Conservation (phyloP, 2,113 vertebrate genomes). For the Peromyscus polionotus region DNA sequence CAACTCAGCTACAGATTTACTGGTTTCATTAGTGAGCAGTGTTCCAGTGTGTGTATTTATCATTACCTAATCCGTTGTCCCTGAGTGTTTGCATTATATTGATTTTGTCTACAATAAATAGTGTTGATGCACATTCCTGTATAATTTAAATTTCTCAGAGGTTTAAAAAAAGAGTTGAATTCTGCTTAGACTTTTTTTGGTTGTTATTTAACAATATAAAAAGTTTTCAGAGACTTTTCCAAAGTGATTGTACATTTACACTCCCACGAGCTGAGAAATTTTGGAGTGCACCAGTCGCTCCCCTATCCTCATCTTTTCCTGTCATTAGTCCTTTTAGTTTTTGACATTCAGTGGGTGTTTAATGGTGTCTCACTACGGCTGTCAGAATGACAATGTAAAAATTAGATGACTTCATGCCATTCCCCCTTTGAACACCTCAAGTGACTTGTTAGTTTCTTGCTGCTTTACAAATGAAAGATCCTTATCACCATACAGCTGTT, state of each 20-base stretch:
- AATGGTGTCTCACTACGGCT: slow-evolving; percentile 1
- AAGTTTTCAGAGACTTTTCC: background rate
- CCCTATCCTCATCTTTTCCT: background rate
- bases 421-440: background rate
- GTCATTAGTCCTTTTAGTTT: slow-evolving; percentile 43
- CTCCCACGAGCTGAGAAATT: background rate
- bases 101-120: background rate
- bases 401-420: background rate
- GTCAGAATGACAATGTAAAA: slow-evolving; percentile 62
- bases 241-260: background rate
- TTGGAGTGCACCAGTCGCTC: background rate
- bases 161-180: background rate
- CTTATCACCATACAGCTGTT: background rate
- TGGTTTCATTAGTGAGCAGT: background rate
- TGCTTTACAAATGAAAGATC: background rate
- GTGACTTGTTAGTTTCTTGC: background rate
- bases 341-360: slow-evolving; percentile 60
- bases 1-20: background rate
- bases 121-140: background rate
- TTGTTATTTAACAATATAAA: background rate
- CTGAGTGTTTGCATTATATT: background rate
- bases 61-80: background rate
- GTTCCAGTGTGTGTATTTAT: background rate
- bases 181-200: background rate
- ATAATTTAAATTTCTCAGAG: background rate